Conservation (phyloP, 2,113 vertebrate species). For the Nannobrachium achirus region DNA sequence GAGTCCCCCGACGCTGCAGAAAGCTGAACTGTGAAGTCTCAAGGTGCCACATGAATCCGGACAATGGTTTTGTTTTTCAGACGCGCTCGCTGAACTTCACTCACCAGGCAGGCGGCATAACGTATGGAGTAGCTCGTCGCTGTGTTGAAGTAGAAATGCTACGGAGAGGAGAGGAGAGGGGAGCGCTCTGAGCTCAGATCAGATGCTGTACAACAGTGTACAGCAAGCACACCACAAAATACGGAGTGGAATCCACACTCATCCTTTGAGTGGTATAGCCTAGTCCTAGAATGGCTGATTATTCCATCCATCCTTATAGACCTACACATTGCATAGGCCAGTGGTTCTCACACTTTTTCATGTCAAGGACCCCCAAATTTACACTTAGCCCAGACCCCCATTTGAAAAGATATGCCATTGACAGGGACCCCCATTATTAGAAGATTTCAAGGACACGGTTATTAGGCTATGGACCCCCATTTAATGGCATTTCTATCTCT, state of each 20-base stretch:
- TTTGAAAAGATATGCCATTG: no score
- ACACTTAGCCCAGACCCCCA: no score
- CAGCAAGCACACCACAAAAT: slow-evolving; percentile 64
- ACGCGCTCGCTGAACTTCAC: slow-evolving; percentile 62
- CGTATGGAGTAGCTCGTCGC: slow-evolving; percentile 19
- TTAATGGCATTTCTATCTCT: no score
- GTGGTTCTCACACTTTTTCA: no score
- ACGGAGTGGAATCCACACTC: slow-evolving; percentile 65
- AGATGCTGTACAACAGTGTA: slow-evolving; percentile 47
- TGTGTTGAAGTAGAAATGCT: slow-evolving; percentile 50
- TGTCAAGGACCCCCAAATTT: no score
- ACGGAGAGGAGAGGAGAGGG: slow-evolving; percentile 25
- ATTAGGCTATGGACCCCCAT: no score
- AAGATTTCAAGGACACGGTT: no score
- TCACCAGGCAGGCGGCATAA: slow-evolving; percentile 39
- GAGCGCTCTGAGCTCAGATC: slow-evolving; percentile 52
- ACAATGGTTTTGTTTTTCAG: slow-evolving; percentile 31
- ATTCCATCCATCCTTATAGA: no score
- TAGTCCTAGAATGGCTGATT: no score
- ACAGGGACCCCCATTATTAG: no score
- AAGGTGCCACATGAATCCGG: slow-evolving; percentile 69
- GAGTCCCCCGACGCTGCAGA: slow-evolving; percentile 44
- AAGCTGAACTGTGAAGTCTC: slow-evolving; percentile 19
- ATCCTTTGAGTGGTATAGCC: not conserved
- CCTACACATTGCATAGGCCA: no score